Conservation (phyloP, 2,888 invertebrate species). For the Polietes domitor region DNA sequence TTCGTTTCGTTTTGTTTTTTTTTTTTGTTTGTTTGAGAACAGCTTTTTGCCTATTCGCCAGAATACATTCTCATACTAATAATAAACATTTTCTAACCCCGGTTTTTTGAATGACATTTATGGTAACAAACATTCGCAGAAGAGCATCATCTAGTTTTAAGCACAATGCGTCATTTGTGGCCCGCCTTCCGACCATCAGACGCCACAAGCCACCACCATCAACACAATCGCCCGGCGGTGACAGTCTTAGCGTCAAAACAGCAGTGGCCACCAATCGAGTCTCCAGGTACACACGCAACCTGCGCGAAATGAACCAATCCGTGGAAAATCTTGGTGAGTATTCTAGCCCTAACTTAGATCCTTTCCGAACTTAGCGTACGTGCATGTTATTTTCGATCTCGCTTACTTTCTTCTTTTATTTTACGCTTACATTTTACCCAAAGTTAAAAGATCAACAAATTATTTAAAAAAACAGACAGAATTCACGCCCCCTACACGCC, state of each 20-base stretch:
- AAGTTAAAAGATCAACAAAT: constrained; percentile 45
- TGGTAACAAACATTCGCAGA: constrained; percentile 78
- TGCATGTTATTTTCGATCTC: constrained; percentile 67
- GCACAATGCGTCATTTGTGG: constrained; percentile 96
- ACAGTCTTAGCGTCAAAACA: constrained; percentile 73
- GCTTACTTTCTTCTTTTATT: constrained; percentile 65
- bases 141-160: constrained; percentile 92
- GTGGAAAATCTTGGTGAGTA: constrained; percentile 87
- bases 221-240: constrained; percentile 86
- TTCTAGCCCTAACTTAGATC: constrained; percentile 18
- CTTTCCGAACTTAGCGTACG: constrained; percentile 61
- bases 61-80: constrained; percentile 38
- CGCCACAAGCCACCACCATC: constrained; percentile 90
- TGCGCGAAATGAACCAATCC: constrained; percentile 88
- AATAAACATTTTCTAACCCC: constrained; percentile 48
- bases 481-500: constrained; percentile 46
- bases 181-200: constrained; percentile 93
- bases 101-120: constrained; percentile 45
- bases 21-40: constrained; percentile 35
- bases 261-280: constrained; percentile 73
- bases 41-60: constrained; percentile 15
- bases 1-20: too few species aligned
- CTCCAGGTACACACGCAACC: constrained; percentile 83
- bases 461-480: constrained; percentile 26
- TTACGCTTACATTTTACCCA: constrained; percentile 56